These are phyloP conservation scores for Liodrosophila aerea DNA, from an alignment of 2,888 invertebrate species.

Conservation along the genomic window DNA sequence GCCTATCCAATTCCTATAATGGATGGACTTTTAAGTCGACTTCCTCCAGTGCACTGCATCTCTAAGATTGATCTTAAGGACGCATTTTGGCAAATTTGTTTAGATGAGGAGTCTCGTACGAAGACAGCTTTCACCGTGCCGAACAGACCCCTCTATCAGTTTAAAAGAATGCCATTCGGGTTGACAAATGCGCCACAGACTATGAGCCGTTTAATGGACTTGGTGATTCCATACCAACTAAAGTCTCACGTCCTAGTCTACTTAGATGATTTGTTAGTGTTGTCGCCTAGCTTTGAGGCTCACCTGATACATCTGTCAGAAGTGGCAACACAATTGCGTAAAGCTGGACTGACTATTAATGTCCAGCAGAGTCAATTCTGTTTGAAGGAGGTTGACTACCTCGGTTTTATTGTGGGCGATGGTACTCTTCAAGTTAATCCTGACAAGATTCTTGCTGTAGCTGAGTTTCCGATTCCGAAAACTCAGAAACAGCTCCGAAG, in stretches of 20 bases:
- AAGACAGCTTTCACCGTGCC: neutral
- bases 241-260: neutral
- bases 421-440: too few species aligned
- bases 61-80: too few species aligned
- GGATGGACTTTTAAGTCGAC: too few species aligned
- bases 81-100: too few species aligned
- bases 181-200: constrained; percentile 1
- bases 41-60: too few species aligned
- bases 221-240: neutral
- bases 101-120: neutral
- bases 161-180: constrained; percentile 1
- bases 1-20: neutral
- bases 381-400: neutral
- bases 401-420: neutral
- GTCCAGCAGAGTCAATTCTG: neutral
- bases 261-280: neutral
- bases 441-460: neutral
- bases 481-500: neutral
- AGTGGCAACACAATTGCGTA: neutral
- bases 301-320: neutral
- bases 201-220: neutral
- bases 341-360: neutral
- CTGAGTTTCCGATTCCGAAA: neutral
- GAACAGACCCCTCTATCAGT: neutral
- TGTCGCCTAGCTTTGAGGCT: neutral